phyloP scores from a whole-genome alignment of 2,888 invertebrate genomes.

The Pterostichus niger region DNA sequence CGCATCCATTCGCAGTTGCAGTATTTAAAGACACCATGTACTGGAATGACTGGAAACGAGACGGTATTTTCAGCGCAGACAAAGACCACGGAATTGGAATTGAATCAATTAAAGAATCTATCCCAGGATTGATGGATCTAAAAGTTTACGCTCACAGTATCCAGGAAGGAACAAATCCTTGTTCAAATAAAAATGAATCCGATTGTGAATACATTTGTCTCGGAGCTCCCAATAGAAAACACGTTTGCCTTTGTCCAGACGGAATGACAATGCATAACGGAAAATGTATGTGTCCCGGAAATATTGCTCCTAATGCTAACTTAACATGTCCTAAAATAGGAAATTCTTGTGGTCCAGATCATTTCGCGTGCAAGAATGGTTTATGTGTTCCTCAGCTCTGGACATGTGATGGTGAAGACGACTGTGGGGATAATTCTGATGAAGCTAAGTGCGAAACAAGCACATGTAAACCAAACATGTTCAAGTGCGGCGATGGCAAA shows the following conservation, averaged over 20 bases:
- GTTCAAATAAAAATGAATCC: conserved; percentile 78
- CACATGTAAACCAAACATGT: conserved; percentile 80
- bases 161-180: conserved; percentile 87
- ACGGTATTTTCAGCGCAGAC: conserved; percentile 88
- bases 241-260: conserved; percentile 90
- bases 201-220: conserved; percentile 89
- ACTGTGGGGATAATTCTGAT: conserved; percentile 84
- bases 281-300: conserved; percentile 89
- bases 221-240: conserved; percentile 84
- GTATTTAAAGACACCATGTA: conserved; percentile 92
- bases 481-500: conserved; percentile 81
- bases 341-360: conserved; percentile 79
- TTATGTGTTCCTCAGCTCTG: conserved; percentile 82
- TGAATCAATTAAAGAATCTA: conserved; percentile 75
- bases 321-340: conserved; percentile 85
- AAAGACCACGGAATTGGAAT: conserved; percentile 85
- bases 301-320: conserved; percentile 81
- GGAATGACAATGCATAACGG: conserved; percentile 81
- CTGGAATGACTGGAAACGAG: conserved; percentile 94
- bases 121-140: conserved; percentile 89
- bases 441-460: conserved; percentile 77
- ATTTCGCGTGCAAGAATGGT: conserved; percentile 80
- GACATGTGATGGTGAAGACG: conserved; percentile 84
- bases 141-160: conserved; percentile 89
- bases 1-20: conserved; percentile 92